Conservation (phyloP, 2,797 vertebrate species). For the Cryptoprocta ferox region DNA sequence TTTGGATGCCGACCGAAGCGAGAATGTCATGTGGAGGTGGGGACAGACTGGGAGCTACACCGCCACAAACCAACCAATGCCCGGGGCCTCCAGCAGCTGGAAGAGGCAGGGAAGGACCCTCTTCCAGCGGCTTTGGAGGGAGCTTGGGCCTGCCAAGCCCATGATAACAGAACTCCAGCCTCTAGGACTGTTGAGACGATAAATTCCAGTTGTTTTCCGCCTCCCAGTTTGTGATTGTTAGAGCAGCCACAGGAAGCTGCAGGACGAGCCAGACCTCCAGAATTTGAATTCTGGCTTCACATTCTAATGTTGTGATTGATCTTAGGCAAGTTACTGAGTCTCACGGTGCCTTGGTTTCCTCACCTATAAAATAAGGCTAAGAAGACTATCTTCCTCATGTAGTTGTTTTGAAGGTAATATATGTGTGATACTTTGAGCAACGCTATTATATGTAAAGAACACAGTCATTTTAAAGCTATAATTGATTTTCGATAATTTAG, state of each 20-base stretch:
- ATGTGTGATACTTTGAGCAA: not conserved
- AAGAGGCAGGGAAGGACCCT: not conserved
- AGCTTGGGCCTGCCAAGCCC: too few species aligned
- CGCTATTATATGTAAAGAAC: not conserved
- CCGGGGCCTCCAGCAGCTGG: not conserved
- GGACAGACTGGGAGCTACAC: not conserved
- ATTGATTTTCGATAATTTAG: not conserved
- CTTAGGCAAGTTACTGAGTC: not conserved
- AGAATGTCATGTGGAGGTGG: not conserved
- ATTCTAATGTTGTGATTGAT: not conserved
- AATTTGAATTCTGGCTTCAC: not conserved
- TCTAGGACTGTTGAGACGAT: not conserved
- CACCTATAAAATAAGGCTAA: not conserved
- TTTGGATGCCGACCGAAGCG: not conserved
- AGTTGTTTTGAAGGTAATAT: not conserved
- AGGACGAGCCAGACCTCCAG: not conserved
- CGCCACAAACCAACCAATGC: not conserved
- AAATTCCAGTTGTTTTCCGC: not conserved
- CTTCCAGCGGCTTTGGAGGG: fast-evolving
- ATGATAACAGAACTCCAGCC: not conserved
- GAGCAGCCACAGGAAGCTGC: not conserved
- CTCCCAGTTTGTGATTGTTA: not conserved
- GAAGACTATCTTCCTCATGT: not conserved
- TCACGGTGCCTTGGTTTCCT: not conserved
- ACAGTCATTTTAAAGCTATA: not conserved